Conservation (phyloP, 2,797 vertebrate genomes). For the Margarornis squamiger region DNA sequence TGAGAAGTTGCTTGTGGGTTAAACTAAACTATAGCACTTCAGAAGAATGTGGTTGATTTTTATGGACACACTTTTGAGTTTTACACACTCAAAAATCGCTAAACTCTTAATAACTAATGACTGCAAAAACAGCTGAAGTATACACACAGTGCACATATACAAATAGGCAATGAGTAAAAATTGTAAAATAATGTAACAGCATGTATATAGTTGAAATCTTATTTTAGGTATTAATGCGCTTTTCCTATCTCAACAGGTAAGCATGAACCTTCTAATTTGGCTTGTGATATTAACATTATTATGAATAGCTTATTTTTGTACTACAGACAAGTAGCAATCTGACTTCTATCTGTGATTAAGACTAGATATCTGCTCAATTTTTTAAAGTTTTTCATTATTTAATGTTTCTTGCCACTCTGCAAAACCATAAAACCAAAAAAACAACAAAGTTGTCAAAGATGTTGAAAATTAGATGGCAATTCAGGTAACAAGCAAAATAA, state of each 20-base stretch:
- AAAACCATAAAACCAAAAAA: neutral
- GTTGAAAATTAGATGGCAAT: neutral
- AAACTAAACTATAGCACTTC: neutral
- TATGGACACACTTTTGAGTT: neutral
- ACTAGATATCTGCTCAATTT: neutral
- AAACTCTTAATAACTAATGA: neutral
- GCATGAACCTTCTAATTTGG: neutral
- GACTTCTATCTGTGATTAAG: constrained; percentile 2
- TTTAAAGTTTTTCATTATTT: neutral
- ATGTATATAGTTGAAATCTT: neutral
- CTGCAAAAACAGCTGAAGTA: neutral
- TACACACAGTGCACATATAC: neutral
- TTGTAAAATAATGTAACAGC: neutral
- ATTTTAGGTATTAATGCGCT: neutral
- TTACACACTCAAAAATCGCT: neutral
- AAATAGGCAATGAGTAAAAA: neutral
- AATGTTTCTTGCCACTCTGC: neutral
- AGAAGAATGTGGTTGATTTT: neutral
- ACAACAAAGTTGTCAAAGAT: neutral
- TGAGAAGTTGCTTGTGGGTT: neutral
- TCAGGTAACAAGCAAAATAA: neutral
- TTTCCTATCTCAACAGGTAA: neutral
- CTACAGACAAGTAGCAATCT: neutral
- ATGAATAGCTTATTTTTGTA: neutral
- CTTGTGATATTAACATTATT: neutral